Evolutionary conservation across 2,113 vertebrate genomes (phyloP).

Genomic region (Odontophorus gujanensis): DNA sequence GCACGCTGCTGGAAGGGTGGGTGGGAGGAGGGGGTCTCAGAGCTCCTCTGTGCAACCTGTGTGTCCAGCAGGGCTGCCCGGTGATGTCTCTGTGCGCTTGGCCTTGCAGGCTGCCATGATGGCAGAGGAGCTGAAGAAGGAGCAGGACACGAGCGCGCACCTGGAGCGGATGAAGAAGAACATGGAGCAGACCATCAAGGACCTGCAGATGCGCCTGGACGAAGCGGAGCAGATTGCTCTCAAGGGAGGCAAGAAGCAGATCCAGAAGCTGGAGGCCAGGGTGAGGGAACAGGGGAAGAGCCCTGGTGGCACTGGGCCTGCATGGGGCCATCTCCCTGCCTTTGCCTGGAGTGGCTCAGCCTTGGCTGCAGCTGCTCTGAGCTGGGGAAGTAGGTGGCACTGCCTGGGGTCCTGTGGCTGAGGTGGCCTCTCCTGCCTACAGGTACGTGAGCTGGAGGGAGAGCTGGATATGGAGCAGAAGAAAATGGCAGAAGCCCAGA

Average conservation of each 20-base stretch:
- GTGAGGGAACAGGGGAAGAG: conserved; percentile 65
- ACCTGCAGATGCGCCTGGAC: conserved; percentile 91
- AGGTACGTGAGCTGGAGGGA: conserved; percentile 91
- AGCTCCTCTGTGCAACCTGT: neutral
- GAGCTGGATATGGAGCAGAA: conserved; percentile 90
- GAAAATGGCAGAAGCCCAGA: conserved; percentile 88
- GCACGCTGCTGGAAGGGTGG: neutral
- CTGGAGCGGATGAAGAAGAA: conserved; percentile 97
- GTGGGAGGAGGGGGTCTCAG: neutral
- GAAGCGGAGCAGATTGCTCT: conserved; percentile 95
- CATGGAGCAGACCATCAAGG: conserved; percentile 94
- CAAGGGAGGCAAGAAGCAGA: conserved; percentile 94
- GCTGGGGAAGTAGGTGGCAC: neutral
- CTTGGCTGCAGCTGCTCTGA: neutral
- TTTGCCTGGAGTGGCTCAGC: neutral
- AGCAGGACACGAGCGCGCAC: conserved; percentile 90
- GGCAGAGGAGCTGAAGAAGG: conserved; percentile 96
- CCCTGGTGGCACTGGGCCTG: neutral
- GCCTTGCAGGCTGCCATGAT: conserved; percentile 90
- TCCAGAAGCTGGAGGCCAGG: conserved; percentile 94
- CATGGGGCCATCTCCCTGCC: neutral
- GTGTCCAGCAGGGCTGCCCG: neutral
- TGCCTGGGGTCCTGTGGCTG: neutral
- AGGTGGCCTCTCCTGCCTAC: neutral
- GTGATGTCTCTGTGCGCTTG: neutral